A percentile compares a stretch with the other conserved stretches of the same genome.
Evolutionary conservation across 2,113 vertebrate species (phyloP).

Genomic region (Spizaetus ornatus): DNA sequence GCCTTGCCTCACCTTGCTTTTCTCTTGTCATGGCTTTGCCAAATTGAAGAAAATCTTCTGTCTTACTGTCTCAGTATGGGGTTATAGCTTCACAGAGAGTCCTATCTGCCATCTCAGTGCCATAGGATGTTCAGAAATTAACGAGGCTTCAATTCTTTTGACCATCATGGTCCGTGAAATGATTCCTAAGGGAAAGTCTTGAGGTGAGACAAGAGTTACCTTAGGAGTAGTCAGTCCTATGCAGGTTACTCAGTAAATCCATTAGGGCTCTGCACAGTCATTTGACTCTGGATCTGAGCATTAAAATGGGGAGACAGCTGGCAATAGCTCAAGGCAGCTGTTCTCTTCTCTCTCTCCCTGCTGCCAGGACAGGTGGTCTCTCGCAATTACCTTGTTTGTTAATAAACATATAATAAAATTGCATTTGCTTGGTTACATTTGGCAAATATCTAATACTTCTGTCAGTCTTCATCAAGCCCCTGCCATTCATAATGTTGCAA

Average conservation of each 20-base stretch:
- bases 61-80: neutral
- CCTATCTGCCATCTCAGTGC: neutral
- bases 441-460: neutral
- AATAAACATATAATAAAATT: slow-evolving; percentile 23
- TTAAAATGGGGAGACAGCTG: neutral
- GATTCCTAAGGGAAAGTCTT: neutral
- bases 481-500: neutral
- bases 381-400: neutral
- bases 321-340: slow-evolving; percentile 8
- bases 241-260: neutral
- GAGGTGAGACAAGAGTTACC: neutral
- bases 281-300: neutral
- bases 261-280: neutral
- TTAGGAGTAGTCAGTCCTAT: neutral
- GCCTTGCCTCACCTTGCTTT: neutral
- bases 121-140: neutral
- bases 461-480: neutral
- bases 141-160: neutral
- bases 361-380: neutral
- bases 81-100: neutral
- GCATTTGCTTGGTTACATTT: neutral
- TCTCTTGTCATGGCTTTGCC: neutral
- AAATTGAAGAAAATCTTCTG: neutral
- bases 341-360: neutral
- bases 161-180: neutral